phyloP scores from a whole-genome alignment of 2,113 vertebrate genomes.

The Gobiocypris rarus region DNA sequence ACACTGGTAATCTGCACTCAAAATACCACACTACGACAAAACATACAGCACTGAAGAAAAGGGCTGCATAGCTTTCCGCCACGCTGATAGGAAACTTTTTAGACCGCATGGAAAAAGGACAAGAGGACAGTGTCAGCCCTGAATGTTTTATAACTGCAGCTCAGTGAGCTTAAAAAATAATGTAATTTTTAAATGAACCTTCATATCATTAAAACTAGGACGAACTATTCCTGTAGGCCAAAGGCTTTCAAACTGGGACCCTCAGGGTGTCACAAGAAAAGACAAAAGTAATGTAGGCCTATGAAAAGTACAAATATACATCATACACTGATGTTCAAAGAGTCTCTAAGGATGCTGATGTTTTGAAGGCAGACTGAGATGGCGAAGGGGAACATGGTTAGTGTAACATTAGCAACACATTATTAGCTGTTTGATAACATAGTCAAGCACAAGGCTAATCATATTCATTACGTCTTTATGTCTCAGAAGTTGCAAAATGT shows the following conservation, averaged over 20 bases:
- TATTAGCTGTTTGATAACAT: no score
- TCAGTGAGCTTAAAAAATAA: background rate
- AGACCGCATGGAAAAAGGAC: background rate
- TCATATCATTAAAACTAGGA: background rate
- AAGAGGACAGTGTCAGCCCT: background rate
- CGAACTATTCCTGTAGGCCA: background rate
- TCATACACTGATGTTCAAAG: no score
- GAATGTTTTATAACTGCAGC: background rate
- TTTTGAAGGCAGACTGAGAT: no score
- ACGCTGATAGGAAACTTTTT: background rate
- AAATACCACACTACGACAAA: background rate
- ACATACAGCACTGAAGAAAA: slow-evolving; percentile 8
- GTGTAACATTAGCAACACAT: no score
- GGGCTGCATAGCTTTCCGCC: background rate
- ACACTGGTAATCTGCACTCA: background rate
- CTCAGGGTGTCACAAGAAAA: background rate
- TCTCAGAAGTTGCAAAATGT: no score
- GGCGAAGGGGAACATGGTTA: no score
- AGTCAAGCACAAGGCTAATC: no score
- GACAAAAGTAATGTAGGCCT: no score
- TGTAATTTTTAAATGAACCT: background rate
- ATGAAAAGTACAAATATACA: no score
- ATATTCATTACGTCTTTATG: no score
- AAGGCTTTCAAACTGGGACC: background rate
- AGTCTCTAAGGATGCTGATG: no score